phyloP scores from a whole-genome alignment of 1,140 invertebrate species.

The Trissolcus basalis region DNA sequence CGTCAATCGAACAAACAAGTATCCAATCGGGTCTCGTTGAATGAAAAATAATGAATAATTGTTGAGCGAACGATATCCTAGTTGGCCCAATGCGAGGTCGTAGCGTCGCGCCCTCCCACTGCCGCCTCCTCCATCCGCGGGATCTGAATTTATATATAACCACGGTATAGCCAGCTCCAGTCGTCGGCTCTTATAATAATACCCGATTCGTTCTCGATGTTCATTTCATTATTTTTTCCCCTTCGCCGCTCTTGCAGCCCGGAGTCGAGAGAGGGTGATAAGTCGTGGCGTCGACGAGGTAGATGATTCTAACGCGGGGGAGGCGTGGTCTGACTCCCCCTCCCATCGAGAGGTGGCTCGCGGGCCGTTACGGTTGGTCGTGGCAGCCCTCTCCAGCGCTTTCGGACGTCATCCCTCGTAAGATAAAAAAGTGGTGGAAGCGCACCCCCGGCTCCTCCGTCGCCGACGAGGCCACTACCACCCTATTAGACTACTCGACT shows the following conservation, averaged over 20 bases:
- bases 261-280: slow-evolving; percentile 71
- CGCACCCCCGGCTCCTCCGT: slow-evolving; percentile 15
- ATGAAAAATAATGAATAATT: slow-evolving; percentile 58
- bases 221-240: slow-evolving; percentile 76
- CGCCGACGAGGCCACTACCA: slow-evolving; percentile 30
- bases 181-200: slow-evolving; percentile 74
- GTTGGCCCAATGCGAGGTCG: slow-evolving; percentile 33
- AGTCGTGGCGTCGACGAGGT: slow-evolving; percentile 72
- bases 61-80: slow-evolving; percentile 38
- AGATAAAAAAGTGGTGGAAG: slow-evolving; percentile 66
- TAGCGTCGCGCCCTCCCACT: slow-evolving; percentile 23
- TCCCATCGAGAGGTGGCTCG: slow-evolving; percentile 63
- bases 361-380: slow-evolving; percentile 67
- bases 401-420: slow-evolving; percentile 58
- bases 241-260: slow-evolving; percentile 53
- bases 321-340: slow-evolving; percentile 66
- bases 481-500: slow-evolving; percentile 50
- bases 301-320: slow-evolving; percentile 62
- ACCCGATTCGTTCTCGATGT: slow-evolving; percentile 72
- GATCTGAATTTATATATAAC: slow-evolving; percentile 71
- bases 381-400: slow-evolving; percentile 57
- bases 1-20: slow-evolving; percentile 47
- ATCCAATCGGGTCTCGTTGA: slow-evolving; percentile 43
- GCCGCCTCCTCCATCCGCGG: slow-evolving; percentile 20
- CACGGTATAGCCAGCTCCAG: slow-evolving; percentile 60